phyloP scores from a whole-genome alignment of 2,113 vertebrate genomes.

The Phrynocephalus versicolor region DNA sequence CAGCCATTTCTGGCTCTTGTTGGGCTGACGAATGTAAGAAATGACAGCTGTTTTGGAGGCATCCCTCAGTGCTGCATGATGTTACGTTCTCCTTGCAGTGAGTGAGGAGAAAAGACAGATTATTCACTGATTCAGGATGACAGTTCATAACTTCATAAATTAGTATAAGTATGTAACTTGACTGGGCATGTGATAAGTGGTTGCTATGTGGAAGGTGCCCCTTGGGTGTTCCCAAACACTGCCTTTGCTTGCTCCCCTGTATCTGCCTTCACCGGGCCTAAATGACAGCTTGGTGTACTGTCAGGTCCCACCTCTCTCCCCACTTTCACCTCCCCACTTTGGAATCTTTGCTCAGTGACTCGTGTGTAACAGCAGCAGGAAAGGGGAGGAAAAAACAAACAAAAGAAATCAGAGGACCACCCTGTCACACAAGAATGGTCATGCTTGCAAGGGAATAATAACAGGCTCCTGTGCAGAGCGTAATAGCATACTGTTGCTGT shows the following conservation, averaged over 20 bases:
- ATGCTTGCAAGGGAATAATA: neutral
- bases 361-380: neutral
- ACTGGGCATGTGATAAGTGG: slow-evolving; percentile 23
- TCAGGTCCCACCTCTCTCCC: neutral
- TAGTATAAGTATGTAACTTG: slow-evolving; percentile 18
- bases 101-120: slow-evolving; percentile 7
- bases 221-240: slow-evolving; percentile 11
- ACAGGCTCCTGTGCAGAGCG: slow-evolving; percentile 8
- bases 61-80: neutral
- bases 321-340: neutral
- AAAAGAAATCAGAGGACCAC: neutral
- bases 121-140: slow-evolving; percentile 8
- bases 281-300: neutral
- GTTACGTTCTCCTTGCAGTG: neutral
- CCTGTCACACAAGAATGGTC: neutral
- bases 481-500: slow-evolving; percentile 1
- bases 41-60: neutral
- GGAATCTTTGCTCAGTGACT: slow-evolving; percentile 33
- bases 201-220: neutral
- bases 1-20: neutral
- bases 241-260: neutral
- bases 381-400: too few species aligned
- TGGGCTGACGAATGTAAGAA: neutral
- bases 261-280: slow-evolving; percentile 5
- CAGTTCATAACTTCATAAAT: slow-evolving; percentile 18